phyloP scores from a whole-genome alignment of 2,113 vertebrate species.

The Maccullochella peelii region DNA sequence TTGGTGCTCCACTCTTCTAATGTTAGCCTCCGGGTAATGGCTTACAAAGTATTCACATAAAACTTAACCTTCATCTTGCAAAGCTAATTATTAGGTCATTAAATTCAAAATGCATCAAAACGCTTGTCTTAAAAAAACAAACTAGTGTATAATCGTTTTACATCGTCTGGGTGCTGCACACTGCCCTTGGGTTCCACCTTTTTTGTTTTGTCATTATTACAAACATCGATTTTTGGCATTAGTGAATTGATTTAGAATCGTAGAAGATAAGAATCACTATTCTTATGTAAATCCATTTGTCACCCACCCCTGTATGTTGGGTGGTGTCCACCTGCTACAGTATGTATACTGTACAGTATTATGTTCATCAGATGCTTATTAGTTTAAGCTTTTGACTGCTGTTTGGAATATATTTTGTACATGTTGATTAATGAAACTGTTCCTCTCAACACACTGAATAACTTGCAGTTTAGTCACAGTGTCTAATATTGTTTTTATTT shows the following conservation, averaged over 20 bases:
- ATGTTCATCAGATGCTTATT: not conserved
- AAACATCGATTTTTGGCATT: not conserved
- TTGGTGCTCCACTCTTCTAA: too few relatives aligned
- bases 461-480: too few relatives aligned
- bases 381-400: not conserved
- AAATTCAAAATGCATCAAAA: too few relatives aligned
- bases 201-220: not conserved
- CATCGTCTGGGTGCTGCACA: not conserved
- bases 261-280: not conserved
- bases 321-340: not conserved
- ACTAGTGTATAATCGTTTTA: too few relatives aligned
- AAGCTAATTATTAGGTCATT: too few relatives aligned
- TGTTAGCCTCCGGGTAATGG: too few relatives aligned
- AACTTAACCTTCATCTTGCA: not conserved
- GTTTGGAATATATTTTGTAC: too few relatives aligned
- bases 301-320: not conserved
- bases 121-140: too few relatives aligned
- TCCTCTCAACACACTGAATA: not conserved
- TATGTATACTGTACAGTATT: not conserved
- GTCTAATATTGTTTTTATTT: not conserved
- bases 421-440: not conserved
- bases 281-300: too few relatives aligned
- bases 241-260: not conserved
- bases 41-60: not conserved
- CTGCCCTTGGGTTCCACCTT: not conserved